phyloP scores from a whole-genome alignment of 2,888 invertebrate species.

The Eurytoma californica region DNA sequence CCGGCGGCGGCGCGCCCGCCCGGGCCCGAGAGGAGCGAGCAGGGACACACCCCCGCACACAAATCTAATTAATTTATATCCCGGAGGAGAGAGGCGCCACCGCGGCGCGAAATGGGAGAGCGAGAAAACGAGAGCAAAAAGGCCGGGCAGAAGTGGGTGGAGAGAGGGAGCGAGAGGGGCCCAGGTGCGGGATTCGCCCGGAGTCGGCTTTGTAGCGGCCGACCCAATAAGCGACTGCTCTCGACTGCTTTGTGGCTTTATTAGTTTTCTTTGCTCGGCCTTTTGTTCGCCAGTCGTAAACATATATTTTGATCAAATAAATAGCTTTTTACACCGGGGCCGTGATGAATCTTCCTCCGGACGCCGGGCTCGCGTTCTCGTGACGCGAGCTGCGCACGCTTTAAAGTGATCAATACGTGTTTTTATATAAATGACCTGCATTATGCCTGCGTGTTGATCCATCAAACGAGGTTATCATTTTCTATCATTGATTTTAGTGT shows the following conservation, averaged over 20 bases:
- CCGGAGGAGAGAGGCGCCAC: constrained; percentile 70
- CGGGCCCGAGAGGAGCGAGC: constrained; percentile 55
- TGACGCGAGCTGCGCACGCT: background rate
- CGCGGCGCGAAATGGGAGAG: constrained; percentile 22
- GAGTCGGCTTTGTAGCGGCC: constrained; percentile 29
- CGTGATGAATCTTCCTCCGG: constrained; percentile 34
- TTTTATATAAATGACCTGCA: no score
- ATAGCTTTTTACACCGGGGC: constrained; percentile 17
- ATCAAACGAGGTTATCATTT: no score
- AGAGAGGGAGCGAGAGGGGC: constrained; percentile 12
- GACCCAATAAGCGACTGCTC: constrained; percentile 33
- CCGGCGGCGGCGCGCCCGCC: background rate
- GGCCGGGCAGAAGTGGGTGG: constrained; percentile 21
- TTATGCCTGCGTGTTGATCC: no score
- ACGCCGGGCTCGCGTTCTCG: background rate
- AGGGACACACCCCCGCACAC: constrained; percentile 72
- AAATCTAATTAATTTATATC: constrained; percentile 75
- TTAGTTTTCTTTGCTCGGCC: constrained; percentile 37
- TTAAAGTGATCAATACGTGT: no score
- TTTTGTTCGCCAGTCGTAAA: constrained; percentile 41
- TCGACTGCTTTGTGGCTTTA: constrained; percentile 38
- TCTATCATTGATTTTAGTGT: no score
- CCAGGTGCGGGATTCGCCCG: constrained; percentile 1
- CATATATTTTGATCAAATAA: constrained; percentile 50
- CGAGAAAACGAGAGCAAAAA: constrained; percentile 15